Evolutionary conservation across 2,113 vertebrate species (phyloP).

Genomic region (Tricholaema leucomelas): DNA sequence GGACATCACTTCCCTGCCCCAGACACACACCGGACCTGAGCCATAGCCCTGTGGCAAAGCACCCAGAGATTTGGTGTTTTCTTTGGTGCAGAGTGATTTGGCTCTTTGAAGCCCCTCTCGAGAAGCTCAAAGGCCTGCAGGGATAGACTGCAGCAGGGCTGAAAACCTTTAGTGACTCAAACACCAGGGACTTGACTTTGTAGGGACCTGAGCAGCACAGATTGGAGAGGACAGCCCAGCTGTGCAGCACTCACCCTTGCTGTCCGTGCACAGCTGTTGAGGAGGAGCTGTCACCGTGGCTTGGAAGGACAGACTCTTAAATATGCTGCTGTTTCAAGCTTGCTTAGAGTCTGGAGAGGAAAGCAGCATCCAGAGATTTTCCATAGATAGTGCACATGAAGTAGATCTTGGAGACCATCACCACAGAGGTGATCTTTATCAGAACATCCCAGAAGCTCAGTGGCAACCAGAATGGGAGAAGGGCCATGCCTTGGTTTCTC

Average conservation of each 20-base stretch:
- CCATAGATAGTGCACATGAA: background rate
- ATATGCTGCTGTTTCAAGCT: background rate
- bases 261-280: background rate
- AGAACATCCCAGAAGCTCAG: background rate
- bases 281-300: background rate
- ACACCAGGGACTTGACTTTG: background rate
- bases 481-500: background rate
- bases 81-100: constrained; percentile 33
- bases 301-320: constrained; percentile 14
- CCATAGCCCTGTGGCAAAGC: constrained; percentile 43
- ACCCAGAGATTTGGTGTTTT: background rate
- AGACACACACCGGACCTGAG: constrained; percentile 8
- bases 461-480: background rate
- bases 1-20: constrained; percentile 13
- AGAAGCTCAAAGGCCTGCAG: background rate
- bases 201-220: background rate
- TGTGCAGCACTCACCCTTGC: background rate
- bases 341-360: background rate
- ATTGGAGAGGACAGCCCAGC: background rate
- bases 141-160: background rate
- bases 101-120: background rate
- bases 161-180: background rate
- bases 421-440: background rate
- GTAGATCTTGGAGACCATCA: background rate
- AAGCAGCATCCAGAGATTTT: background rate